Evolutionary conservation across 2,888 invertebrate genomes (phyloP), one percentile per base, ranked within the genome.

Genomic region (Stegophylla sp.): DNA sequence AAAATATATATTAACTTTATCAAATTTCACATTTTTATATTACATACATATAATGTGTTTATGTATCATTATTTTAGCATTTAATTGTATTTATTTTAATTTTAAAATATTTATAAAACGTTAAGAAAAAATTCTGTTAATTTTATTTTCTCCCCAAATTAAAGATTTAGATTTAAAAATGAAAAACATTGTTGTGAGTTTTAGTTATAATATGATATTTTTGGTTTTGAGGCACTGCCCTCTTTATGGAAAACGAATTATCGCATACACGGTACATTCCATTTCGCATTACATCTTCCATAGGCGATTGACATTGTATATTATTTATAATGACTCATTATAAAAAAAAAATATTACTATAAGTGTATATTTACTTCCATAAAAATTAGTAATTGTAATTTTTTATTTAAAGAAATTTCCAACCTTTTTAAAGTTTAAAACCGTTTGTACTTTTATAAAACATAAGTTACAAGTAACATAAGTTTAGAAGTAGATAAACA

Each of bases 61-160:
- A n/a, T n/a, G 9, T 41, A 59, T 59, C 13, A 15, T 77, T 73
- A 48, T 69, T 79, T 71, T 71, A 71, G 61, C 69, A 71, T 71
- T 61, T 51, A 71, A 61, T 71, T 71, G 69, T 79, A 71, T 79
- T 79, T 79, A 79, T 79, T 79, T 79, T 79, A 79, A 79, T 79
- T 79, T 79, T 61, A 79, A 79, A 79, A 79, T 79, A 79, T 79
- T 79, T 79, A 79, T 79, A 61, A 79, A 79, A 61, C 41, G 79
- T 79, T 79, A 79, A 79, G 56, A 67, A 61, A 69, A 79, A 41
- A 69, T 41, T 61, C 48, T 79, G 77, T 79, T 79, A 61, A 61
- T 71, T 77, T 77, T 79, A 79, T 79, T 69, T 77, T 69, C 48
- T 7, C 17, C 61, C 61, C 69, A 48, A 79, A 51, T 61, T 61